phyloP scores from a whole-genome alignment of 1,140 invertebrate species.

The Trinorchestia longiramus region DNA sequence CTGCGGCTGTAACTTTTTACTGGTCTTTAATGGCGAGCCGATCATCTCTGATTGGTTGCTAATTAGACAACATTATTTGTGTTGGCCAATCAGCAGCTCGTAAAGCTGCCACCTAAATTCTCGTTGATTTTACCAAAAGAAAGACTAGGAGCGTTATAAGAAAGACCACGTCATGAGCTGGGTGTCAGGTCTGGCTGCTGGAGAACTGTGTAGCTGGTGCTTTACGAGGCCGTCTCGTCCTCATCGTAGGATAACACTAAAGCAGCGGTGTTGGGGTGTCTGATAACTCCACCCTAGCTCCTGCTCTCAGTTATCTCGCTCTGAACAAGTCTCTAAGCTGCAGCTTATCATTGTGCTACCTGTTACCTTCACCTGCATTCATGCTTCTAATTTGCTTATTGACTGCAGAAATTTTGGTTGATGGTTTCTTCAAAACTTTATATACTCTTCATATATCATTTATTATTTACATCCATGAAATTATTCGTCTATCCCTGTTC shows the following conservation, averaged over 20 bases:
- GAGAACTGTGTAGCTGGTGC: not conserved
- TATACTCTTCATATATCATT: not conserved
- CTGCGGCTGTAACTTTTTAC: not conserved
- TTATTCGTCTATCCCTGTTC: not conserved
- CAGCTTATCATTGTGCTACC: not conserved
- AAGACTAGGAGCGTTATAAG: not conserved
- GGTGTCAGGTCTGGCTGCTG: not conserved
- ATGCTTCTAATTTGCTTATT: too few species aligned
- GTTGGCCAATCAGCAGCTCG: constrained; percentile 40
- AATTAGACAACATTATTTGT: constrained; percentile 44
- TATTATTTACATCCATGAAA: not conserved
- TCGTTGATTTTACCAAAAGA: not conserved
- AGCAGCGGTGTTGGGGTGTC: not conserved
- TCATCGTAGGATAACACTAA: not conserved
- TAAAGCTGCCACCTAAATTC: constrained; percentile 36
- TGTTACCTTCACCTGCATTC: not conserved
- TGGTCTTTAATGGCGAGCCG: not conserved
- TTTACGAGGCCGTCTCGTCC: not conserved
- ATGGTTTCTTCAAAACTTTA: not conserved
- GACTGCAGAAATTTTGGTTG: too few species aligned
- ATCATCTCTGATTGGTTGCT: constrained; percentile 36
- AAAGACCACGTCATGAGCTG: not conserved
- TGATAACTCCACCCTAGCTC: not conserved
- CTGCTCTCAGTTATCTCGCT: not conserved
- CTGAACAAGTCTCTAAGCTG: not conserved